These are phyloP conservation scores for Metopia argyrocephala DNA, from an alignment of 2,888 invertebrate genomes.

Conservation along the genomic window DNA sequence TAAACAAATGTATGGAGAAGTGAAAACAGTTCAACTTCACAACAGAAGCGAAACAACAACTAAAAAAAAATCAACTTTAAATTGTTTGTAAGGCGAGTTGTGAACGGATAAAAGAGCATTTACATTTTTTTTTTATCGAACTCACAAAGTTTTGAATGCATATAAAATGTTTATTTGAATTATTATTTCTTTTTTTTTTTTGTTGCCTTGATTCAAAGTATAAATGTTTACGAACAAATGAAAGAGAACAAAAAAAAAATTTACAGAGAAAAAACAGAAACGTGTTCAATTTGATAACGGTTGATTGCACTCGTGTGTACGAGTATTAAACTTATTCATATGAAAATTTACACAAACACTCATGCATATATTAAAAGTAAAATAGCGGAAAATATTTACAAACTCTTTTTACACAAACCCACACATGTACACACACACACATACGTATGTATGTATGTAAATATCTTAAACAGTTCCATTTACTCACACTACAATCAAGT, in stretches of 20 bases:
- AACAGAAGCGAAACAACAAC: slow-evolving; percentile 32
- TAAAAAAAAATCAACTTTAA: slow-evolving; percentile 30
- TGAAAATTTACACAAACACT: background rate
- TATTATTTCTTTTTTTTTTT: background rate
- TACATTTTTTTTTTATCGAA: slow-evolving; percentile 51
- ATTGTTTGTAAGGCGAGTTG: slow-evolving; percentile 43
- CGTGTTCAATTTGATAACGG: slow-evolving; percentile 69
- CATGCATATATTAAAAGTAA: background rate
- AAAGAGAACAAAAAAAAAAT: slow-evolving; percentile 2
- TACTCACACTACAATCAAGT: background rate
- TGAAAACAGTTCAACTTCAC: background rate
- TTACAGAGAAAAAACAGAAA: slow-evolving; percentile 32
- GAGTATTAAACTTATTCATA: slow-evolving; percentile 25
- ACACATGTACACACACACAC: background rate
- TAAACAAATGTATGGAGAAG: background rate
- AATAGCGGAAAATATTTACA: background rate
- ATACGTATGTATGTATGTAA: slow-evolving; percentile 8
- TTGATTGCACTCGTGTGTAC: slow-evolving; percentile 70
- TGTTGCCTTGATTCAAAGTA: background rate
- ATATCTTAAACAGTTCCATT: background rate
- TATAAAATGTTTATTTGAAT: background rate
- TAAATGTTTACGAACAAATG: slow-evolving; percentile 43
- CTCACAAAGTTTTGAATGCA: slow-evolving; percentile 33
- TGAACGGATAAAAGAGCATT: background rate
- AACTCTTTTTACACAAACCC: background rate